These are phyloP conservation scores for Cygnus atratus DNA, from an alignment of 2,113 vertebrate species.

Conservation along the genomic window DNA sequence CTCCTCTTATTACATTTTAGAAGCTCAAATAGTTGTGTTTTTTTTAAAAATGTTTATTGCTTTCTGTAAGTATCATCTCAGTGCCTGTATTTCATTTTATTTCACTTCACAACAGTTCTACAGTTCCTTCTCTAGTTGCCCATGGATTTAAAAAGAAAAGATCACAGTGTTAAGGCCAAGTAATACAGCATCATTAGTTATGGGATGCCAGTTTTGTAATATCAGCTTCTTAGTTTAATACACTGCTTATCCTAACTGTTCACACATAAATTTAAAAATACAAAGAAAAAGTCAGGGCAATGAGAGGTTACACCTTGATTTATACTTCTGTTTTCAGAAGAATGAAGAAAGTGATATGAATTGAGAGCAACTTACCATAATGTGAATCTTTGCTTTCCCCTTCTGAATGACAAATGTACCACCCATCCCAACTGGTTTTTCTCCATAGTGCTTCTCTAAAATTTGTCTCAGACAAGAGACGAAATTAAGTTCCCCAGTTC, in stretches of 20 bases:
- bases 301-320: background rate
- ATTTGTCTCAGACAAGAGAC: slow-evolving; percentile 89
- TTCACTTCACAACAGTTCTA: background rate
- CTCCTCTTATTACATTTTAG: background rate
- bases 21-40: background rate
- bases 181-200: background rate
- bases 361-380: slow-evolving; percentile 84
- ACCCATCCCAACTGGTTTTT: slow-evolving; percentile 90
- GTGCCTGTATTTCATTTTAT: background rate
- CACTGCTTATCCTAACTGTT: background rate
- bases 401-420: slow-evolving; percentile 93
- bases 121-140: background rate
- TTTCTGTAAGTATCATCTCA: background rate
- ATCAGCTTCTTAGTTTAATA: background rate
- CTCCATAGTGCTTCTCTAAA: slow-evolving; percentile 85
- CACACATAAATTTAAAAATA: background rate
- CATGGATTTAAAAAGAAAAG: background rate
- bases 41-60: rapidly evolving
- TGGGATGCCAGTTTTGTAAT: background rate
- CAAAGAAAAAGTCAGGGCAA: background rate
- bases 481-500: slow-evolving; percentile 88
- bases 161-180: background rate
- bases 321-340: background rate
- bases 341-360: background rate
- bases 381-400: slow-evolving; percentile 92